Evolutionary conservation across 1,140 invertebrate genomes (phyloP).

Genomic region (Ganaspis sp.): DNA sequence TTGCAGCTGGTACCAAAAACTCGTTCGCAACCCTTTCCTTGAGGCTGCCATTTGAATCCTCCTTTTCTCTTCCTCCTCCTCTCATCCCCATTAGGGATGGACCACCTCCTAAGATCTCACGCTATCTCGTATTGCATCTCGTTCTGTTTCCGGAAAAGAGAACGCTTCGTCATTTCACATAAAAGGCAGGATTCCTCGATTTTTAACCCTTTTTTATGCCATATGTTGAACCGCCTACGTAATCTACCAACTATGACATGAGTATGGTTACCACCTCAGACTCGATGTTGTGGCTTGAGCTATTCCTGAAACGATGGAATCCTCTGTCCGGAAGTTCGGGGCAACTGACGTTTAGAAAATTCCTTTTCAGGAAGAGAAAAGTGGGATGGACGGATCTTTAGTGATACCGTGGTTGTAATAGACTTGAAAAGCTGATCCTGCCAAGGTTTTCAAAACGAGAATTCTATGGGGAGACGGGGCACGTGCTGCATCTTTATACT

Average conservation of each 20-base stretch:
- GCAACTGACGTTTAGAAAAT: constrained; percentile 1
- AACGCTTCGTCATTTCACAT: constrained; percentile 34
- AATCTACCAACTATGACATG: not conserved
- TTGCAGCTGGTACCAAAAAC: constrained; percentile 20
- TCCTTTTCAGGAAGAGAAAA: not conserved
- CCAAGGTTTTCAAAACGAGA: not conserved
- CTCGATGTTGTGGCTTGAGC: constrained; percentile 20
- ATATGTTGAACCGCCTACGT: constrained; percentile 23
- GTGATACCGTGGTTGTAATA: constrained; percentile 4
- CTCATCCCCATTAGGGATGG: constrained; percentile 32
- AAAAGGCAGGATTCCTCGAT: constrained; percentile 2
- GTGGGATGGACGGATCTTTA: constrained; percentile 21
- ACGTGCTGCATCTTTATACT: constrained; percentile 25
- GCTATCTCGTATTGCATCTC: constrained; percentile 64
- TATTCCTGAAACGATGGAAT: constrained; percentile 14
- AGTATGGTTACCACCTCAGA: constrained; percentile 6
- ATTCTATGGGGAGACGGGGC: constrained; percentile 2
- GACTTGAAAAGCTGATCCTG: not conserved
- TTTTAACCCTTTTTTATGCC: not conserved
- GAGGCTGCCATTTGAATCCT: constrained; percentile 8
- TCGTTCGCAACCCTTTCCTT: constrained; percentile 13
- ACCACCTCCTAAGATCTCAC: constrained; percentile 52
- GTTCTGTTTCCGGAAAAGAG: constrained; percentile 54
- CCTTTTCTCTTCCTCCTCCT: constrained; percentile 42
- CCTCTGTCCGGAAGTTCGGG: constrained; percentile 9